These are phyloP conservation scores for Chiloscyllium punctatum DNA, from an alignment of 2,797 vertebrate genomes.

Conservation along the genomic window DNA sequence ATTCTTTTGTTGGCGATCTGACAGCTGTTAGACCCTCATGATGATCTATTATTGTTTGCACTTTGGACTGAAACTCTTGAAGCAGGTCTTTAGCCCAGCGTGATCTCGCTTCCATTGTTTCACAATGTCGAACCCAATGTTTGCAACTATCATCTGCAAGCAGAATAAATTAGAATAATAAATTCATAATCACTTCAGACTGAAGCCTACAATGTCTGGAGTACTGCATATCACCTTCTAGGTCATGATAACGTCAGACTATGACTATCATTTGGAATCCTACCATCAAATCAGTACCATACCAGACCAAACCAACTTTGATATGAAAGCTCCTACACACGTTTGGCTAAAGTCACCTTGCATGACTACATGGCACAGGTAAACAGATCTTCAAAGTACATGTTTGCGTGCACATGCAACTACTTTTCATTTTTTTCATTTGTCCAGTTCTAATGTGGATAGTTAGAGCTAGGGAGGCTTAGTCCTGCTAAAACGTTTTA, in stretches of 20 bases:
- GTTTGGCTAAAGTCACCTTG: not conserved
- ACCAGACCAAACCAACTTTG: not conserved
- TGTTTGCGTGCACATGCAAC: not conserved
- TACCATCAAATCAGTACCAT: not conserved
- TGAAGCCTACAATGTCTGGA: not conserved
- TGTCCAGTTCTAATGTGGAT: not conserved
- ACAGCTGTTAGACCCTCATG: not conserved
- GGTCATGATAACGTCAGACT: not conserved
- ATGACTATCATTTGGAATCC: not conserved
- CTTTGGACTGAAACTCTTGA: conserved; percentile 74
- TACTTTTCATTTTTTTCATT: not conserved
- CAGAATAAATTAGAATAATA: not conserved
- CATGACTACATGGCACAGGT: not conserved
- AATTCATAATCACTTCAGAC: not conserved
- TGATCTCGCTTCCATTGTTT: conserved; percentile 81
- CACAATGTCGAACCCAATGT: conserved; percentile 86
- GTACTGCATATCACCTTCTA: not conserved
- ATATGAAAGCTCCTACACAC: not conserved
- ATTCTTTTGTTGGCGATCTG: conserved; percentile 15
- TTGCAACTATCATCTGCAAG: conserved; percentile 75
- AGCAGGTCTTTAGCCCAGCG: conserved; percentile 82
- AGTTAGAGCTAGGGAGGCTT: not conserved
- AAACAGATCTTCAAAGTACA: too few species aligned
- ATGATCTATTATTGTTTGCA: conserved; percentile 48
- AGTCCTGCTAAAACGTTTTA: not conserved